Conservation (phyloP, 2,888 invertebrate species). For the Boloria euphrosyne region DNA sequence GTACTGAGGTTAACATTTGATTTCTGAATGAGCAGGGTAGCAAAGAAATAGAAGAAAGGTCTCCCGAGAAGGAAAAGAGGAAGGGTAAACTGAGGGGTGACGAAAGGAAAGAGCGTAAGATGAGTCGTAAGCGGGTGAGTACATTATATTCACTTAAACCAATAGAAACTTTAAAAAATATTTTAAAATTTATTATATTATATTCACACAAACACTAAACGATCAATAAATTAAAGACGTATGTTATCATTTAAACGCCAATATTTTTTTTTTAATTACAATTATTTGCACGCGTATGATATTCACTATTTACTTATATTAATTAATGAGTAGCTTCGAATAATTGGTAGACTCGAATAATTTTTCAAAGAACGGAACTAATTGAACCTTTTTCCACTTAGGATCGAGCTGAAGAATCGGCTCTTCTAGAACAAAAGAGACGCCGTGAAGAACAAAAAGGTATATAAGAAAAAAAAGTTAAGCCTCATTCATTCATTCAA, state of each 20-base stretch:
- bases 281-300: no score
- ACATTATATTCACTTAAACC: neutral
- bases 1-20: constrained; percentile 36
- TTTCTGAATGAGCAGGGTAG: constrained; percentile 77
- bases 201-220: no score
- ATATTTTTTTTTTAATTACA: no score
- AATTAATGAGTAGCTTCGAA: no score
- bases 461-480: constrained; percentile 50
- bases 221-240: no score
- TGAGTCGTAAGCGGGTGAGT: constrained; percentile 89
- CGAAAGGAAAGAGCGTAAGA: constrained; percentile 89
- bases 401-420: constrained; percentile 89
- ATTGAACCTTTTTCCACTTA: constrained; percentile 49
- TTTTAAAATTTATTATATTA: neutral
- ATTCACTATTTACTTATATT: no score
- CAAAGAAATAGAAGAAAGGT: constrained; percentile 83
- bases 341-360: no score
- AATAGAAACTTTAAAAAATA: neutral
- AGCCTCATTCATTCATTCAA: neutral
- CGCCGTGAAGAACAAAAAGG: constrained; percentile 91
- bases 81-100: constrained; percentile 82
- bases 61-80: constrained; percentile 89
- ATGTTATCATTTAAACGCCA: no score
- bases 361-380: neutral
- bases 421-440: constrained; percentile 87